Evolutionary conservation across 2,888 invertebrate genomes (phyloP).

Genomic region (Carabus problematicus): DNA sequence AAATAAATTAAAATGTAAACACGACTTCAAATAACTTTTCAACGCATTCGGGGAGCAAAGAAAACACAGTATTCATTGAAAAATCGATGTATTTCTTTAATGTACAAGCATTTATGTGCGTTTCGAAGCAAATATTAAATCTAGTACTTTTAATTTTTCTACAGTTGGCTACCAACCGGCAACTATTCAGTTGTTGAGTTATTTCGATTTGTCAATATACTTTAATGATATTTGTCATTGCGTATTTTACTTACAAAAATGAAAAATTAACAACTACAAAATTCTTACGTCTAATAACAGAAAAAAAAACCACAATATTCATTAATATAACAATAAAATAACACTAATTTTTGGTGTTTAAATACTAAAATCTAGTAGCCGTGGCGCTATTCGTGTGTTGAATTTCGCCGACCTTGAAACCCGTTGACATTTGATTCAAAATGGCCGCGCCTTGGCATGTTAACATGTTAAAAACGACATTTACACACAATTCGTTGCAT

Average conservation of each 20-base stretch:
- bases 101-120: no score
- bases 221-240: no score
- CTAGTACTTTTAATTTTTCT: background rate
- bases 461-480: no score
- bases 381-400: no score
- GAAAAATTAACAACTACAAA: no score
- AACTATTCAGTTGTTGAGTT: no score
- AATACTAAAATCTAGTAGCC: conserved; percentile 10
- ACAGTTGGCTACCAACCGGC: no score
- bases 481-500: conserved; percentile 19
- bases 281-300: background rate
- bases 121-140: conserved; percentile 8
- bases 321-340: conserved; percentile 5
- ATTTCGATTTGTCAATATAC: no score
- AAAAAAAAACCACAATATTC: background rate
- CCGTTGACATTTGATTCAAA: conserved; percentile 16
- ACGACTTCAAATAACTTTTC: conserved; percentile 7
- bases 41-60: background rate
- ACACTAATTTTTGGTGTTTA: background rate
- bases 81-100: conserved; percentile 19
- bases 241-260: no score
- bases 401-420: no score
- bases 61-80: conserved; percentile 14
- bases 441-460: no score
- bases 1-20: no score